Percentiles rank a stretch among this genome's conserved stretches.
phyloP scores from a whole-genome alignment of 2,888 invertebrate species.

The Callimorpha dominula region DNA sequence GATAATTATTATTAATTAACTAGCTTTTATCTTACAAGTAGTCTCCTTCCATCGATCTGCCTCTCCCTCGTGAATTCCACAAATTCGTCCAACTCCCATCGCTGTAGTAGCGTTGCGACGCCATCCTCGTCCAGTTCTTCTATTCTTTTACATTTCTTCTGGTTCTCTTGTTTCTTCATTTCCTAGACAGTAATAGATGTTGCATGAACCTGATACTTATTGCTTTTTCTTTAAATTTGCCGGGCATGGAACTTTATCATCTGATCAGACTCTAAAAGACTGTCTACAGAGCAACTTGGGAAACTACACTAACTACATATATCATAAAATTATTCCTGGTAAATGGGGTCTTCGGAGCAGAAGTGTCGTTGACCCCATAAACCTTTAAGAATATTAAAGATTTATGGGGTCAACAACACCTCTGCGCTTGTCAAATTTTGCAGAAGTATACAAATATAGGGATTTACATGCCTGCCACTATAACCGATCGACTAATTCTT shows the following conservation, averaged over 20 bases:
- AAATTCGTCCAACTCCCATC: slow-evolving; percentile 68
- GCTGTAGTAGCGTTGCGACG: slow-evolving; percentile 62
- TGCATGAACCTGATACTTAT: neutral
- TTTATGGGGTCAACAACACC: no score
- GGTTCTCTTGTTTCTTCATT: slow-evolving; percentile 48
- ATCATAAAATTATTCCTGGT: neutral
- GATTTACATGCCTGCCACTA: neutral
- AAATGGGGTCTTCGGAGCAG: neutral
- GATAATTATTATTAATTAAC: neutral
- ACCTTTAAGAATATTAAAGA: neutral
- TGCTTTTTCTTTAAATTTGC: no score
- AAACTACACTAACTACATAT: neutral
- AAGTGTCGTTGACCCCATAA: no score
- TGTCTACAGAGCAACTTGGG: neutral
- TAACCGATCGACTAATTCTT: neutral
- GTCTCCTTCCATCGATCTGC: slow-evolving; percentile 67
- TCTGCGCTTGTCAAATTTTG: neutral
- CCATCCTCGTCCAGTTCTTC: slow-evolving; percentile 63
- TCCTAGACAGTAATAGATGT: slow-evolving; percentile 12
- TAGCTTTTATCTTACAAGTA: slow-evolving; percentile 62
- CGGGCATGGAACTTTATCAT: no score
- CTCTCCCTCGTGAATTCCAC: slow-evolving; percentile 67
- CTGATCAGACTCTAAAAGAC: neutral
- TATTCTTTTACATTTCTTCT: slow-evolving; percentile 45
- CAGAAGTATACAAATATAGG: neutral